A percentile compares a stretch with the other conserved stretches of the same genome.
phyloP scores from a whole-genome alignment of 2,113 vertebrate genomes.

The Crocuta crocuta region DNA sequence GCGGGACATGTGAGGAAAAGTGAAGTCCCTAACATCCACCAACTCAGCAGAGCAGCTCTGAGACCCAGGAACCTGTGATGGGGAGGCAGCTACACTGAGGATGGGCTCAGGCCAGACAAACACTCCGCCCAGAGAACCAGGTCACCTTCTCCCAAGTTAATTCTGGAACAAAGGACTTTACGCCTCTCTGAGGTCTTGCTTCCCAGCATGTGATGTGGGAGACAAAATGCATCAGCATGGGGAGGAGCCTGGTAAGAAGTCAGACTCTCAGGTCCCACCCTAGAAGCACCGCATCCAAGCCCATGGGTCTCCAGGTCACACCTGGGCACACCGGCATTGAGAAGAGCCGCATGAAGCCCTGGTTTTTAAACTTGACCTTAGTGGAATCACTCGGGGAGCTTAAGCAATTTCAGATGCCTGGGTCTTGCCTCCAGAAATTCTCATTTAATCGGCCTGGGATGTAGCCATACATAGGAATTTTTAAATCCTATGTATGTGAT shows the following conservation, averaged over 20 bases:
- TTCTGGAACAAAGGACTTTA: background rate
- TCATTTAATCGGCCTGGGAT: background rate
- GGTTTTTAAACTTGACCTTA: background rate
- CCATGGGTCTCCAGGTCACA: accelerated
- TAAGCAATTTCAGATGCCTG: background rate
- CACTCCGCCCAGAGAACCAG: background rate
- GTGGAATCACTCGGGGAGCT: background rate
- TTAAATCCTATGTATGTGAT: background rate
- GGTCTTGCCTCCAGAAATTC: background rate
- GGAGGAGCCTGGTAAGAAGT: background rate
- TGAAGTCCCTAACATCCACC: background rate
- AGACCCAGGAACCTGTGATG: accelerated
- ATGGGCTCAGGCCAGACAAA: accelerated
- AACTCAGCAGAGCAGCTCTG: background rate
- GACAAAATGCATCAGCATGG: accelerated
- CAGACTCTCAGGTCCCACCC: no score
- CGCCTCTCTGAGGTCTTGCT: no score
- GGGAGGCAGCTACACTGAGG: accelerated
- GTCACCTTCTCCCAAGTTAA: no score
- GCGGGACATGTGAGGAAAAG: accelerated
- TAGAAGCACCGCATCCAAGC: accelerated
- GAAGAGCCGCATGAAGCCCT: accelerated
- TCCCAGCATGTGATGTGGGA: accelerated
- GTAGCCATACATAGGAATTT: background rate
- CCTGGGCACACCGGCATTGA: no score